phyloP scores from a whole-genome alignment of 2,113 vertebrate species.

The Bostrychus sinensis region DNA sequence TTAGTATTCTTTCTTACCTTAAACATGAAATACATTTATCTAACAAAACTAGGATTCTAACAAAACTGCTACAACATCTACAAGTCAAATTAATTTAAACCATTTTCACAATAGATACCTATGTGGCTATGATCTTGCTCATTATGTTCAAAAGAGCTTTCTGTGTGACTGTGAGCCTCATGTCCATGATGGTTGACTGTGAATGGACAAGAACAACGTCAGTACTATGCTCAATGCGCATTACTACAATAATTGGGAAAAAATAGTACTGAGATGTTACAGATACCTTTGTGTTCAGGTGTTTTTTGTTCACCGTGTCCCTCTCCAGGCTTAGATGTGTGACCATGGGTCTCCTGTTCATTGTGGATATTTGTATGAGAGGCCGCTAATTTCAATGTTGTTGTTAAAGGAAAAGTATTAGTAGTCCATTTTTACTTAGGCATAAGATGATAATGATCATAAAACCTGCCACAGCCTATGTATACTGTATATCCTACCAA shows the following conservation, averaged over 20 bases:
- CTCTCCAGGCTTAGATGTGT: conserved; percentile 3
- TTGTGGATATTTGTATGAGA: neutral
- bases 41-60: neutral
- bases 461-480: too few species aligned
- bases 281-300: neutral
- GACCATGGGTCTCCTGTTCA: neutral
- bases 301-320: neutral
- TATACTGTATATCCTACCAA: too few species aligned
- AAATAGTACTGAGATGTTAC: neutral
- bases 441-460: too few species aligned
- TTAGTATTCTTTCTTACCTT: neutral
- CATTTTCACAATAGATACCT: neutral
- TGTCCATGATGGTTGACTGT: conserved; percentile 1
- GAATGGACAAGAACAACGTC: neutral
- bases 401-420: too few species aligned
- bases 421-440: too few species aligned
- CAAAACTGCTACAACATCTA: neutral
- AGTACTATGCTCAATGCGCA: neutral
- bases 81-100: too few species aligned
- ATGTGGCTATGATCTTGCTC: too few species aligned
- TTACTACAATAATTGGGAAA: neutral
- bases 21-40: neutral
- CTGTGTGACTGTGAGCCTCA: conserved; percentile 2
- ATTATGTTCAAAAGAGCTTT: neutral
- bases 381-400: too few species aligned